A percentile compares a stretch with the other conserved stretches of the same genome.
Conservation (phyloP, 1,140 invertebrate genomes). For the Dermatophagoides farinae region DNA sequence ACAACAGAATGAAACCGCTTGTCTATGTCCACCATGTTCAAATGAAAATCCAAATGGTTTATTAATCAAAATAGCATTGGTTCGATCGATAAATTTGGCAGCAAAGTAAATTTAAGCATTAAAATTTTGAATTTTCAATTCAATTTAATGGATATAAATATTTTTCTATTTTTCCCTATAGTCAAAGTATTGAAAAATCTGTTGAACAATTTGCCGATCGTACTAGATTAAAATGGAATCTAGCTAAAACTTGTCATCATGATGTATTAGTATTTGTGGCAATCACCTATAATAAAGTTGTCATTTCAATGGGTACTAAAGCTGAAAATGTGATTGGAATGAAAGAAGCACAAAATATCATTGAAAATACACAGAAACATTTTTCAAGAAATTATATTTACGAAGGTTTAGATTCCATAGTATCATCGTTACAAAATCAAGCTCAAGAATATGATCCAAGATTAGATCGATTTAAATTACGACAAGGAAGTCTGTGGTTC, state of each 20-base stretch:
- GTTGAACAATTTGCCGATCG: slow-evolving; percentile 7
- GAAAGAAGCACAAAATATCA: background rate
- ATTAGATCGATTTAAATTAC: background rate
- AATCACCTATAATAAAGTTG: background rate
- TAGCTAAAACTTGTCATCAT: background rate
- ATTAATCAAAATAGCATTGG: slow-evolving; percentile 1
- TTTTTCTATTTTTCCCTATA: background rate
- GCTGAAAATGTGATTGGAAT: background rate
- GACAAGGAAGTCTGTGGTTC: background rate
- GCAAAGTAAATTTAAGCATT: background rate
- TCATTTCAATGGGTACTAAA: background rate
- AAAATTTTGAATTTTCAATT: background rate
- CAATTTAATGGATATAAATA: background rate
- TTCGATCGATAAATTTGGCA: background rate
- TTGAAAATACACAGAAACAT: background rate
- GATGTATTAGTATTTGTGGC: slow-evolving; percentile 9
- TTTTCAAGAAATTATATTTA: background rate
- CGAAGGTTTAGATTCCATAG: background rate
- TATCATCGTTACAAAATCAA: background rate
- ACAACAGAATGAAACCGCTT: background rate
- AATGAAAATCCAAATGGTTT: background rate
- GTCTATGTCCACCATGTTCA: background rate
- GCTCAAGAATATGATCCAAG: background rate
- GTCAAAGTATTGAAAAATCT: background rate
- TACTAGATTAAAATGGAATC: background rate